phyloP scores from a whole-genome alignment of 2,113 vertebrate species.

The Crocuta crocuta region DNA sequence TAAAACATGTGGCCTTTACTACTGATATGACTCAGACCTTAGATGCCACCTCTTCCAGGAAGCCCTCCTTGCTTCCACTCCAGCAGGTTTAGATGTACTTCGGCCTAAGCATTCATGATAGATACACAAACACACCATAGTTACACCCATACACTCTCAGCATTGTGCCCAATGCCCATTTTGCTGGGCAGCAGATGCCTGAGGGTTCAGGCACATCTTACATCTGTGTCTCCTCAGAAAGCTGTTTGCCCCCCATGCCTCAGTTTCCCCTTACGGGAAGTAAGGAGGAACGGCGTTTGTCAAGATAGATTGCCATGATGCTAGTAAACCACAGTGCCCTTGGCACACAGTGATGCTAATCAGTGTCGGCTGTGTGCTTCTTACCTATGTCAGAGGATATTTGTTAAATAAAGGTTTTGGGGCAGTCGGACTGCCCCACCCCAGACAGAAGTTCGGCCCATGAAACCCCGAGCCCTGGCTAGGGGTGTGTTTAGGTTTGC shows the following conservation, averaged over 20 bases:
- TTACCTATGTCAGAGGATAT: not conserved
- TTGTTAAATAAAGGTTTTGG: not conserved
- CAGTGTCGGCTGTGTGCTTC: not conserved
- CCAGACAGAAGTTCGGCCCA: not conserved
- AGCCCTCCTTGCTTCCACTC: not conserved
- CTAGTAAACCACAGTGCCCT: not conserved
- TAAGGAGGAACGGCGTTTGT: not conserved
- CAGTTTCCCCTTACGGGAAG: not conserved
- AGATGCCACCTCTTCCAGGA: not conserved
- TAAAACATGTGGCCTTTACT: not conserved
- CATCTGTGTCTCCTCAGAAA: not conserved
- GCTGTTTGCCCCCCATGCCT: not conserved
- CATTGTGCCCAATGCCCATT: no score
- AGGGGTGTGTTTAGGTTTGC: conserved; percentile 33
- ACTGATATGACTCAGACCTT: not conserved
- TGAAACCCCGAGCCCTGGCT: not conserved
- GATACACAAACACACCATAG: no score
- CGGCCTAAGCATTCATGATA: not conserved
- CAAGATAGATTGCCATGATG: no score
- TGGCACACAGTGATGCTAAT: rapidly evolving
- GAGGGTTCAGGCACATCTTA: no score
- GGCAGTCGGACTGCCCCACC: not conserved
- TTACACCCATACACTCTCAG: rapidly evolving
- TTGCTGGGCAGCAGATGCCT: not conserved
- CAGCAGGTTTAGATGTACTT: not conserved